A percentile compares a stretch with the other conserved stretches of the same genome.
These are phyloP conservation scores for Meriones psammophilus DNA, from an alignment of 2,797 vertebrate species.

Conservation along the genomic window DNA sequence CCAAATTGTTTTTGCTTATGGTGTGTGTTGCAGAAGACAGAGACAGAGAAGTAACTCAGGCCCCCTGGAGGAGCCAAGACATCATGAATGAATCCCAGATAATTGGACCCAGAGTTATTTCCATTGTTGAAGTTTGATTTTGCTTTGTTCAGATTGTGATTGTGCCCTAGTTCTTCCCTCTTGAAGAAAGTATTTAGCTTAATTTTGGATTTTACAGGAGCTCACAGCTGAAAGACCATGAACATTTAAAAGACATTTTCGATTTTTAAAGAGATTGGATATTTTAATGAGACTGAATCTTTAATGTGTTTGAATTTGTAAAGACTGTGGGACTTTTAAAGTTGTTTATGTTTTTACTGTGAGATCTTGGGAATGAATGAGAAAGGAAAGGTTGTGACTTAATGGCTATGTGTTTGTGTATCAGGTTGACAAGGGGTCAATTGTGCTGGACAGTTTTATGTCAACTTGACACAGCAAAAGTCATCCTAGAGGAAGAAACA, in stretches of 20 bases:
- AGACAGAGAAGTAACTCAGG: not conserved
- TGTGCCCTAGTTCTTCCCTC: not conserved
- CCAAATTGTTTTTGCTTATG: not conserved
- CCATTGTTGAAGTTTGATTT: not conserved
- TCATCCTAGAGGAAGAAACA: not conserved
- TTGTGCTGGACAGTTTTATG: not conserved
- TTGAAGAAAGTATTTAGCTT: not conserved
- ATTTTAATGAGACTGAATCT: not conserved
- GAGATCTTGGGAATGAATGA: not conserved
- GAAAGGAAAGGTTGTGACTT: not conserved
- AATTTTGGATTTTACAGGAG: not conserved
- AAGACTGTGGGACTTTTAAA: not conserved
- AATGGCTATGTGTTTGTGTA: not conserved
- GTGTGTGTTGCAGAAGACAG: not conserved
- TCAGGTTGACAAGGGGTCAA: not conserved
- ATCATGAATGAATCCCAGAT: not conserved
- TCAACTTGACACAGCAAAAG: not conserved
- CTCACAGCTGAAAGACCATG: not conserved
- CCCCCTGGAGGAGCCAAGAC: not conserved
- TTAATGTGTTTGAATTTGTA: not conserved
- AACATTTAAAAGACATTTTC: not conserved
- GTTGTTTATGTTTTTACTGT: not conserved
- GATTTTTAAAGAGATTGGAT: not conserved
- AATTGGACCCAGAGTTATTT: not conserved
- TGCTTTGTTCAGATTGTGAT: not conserved